phyloP scores from a whole-genome alignment of 2,113 vertebrate genomes.

The Chelonoidis abingdonii region DNA sequence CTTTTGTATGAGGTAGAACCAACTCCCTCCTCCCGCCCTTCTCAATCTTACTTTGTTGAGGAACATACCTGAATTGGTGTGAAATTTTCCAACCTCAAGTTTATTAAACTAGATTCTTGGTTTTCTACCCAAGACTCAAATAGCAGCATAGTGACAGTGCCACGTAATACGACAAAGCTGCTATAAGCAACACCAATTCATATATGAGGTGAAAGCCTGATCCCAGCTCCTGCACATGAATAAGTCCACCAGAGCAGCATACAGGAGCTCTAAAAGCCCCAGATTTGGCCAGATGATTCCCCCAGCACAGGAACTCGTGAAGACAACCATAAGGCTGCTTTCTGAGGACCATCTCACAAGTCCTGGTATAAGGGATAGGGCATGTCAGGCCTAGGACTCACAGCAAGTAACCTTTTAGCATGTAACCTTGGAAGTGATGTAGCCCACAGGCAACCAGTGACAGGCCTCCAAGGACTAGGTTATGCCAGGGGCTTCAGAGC shows the following conservation, averaged over 20 bases:
- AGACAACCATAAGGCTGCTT: not conserved
- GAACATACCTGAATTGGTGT: not conserved
- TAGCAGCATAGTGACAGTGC: not conserved
- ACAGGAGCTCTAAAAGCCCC: not conserved
- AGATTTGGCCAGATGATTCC: not conserved
- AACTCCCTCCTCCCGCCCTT: not conserved
- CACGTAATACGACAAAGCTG: not conserved
- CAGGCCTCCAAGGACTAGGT: not conserved
- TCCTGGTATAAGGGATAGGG: not conserved
- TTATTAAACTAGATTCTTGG: not conserved
- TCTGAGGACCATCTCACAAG: not conserved
- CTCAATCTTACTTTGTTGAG: not conserved
- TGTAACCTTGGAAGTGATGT: not conserved
- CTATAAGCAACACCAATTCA: not conserved
- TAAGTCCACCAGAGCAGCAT: not conserved
- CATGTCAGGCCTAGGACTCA: not conserved
- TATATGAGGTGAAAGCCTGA: not conserved
- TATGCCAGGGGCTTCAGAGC: not conserved
- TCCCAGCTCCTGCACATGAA: not conserved
- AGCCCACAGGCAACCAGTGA: not conserved
- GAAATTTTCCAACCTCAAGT: not conserved
- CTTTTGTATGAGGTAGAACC: not conserved
- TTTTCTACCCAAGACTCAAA: not conserved
- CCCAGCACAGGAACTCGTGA: not conserved
- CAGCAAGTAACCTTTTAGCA: not conserved